Conservation (phyloP, 2,797 vertebrate genomes). For the Malurus leucopterus region DNA sequence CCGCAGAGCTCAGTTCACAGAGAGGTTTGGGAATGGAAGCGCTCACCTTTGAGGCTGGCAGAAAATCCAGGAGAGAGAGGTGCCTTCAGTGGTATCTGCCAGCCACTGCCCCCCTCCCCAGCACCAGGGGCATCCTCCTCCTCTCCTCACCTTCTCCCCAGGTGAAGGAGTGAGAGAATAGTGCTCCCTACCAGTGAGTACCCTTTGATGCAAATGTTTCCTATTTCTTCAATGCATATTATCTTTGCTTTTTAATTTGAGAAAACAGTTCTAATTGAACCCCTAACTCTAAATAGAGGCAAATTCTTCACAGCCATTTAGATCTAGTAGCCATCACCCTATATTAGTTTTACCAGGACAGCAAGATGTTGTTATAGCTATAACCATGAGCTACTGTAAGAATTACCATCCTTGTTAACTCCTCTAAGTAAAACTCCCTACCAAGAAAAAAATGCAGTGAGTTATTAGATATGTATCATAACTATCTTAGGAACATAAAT, state of each 20-base stretch:
- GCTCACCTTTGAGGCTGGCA: background rate
- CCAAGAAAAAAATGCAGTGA: background rate
- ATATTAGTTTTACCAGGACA: background rate
- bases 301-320: background rate
- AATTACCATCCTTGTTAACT: background rate
- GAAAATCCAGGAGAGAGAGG: background rate
- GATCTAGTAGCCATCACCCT: background rate
- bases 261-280: background rate
- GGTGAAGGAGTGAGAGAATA: background rate
- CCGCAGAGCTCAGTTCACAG: background rate
- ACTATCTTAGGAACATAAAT: background rate
- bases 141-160: background rate
- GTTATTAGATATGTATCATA: background rate
- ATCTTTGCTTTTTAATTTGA: background rate
- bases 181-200: rapidly evolving
- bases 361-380: background rate
- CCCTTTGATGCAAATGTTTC: background rate
- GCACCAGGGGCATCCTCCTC: background rate
- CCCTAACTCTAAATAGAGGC: background rate
- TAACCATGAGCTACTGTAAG: background rate
- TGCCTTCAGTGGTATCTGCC: rapidly evolving
- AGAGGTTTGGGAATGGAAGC: background rate
- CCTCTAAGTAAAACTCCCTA: background rate
- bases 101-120: too few relatives aligned
- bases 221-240: background rate